Evolutionary conservation across 2,888 invertebrate genomes (phyloP), one percentile per base, ranked within the genome.

Genomic region (Micropterix aruncella): DNA sequence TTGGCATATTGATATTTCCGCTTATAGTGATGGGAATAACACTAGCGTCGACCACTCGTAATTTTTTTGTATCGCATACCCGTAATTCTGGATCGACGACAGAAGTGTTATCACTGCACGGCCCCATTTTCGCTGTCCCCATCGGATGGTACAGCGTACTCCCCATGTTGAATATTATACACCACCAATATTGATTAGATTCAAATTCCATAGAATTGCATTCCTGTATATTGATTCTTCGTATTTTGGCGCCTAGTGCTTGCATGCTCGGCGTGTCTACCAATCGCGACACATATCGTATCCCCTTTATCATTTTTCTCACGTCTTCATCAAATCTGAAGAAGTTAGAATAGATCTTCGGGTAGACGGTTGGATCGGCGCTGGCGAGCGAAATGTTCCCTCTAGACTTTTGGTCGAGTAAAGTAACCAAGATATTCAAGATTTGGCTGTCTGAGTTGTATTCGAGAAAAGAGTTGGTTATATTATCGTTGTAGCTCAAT

Each of bases 101-200:
- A 2, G 57, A 55, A 15, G 5, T 15, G 5, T n/a, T n/a, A 45
- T 61, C 60, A 7, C 42, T 41, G 3, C 44, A 39, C 16, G 51
- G 52, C 0, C 70, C 76, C 71, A 77, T 77, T 53, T 69, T 67
- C 52, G 67, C 66, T 1, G 74, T 74, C 47, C 74, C 71, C 2
- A 68, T 68, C 5, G 73, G 73, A 52, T 77, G 75, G 53, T 74
- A 75, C 18, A 59, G 59, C 15, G 55, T 53, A 9, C 7, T 16
- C 3, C 59, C 57, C 41, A 57, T 54, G 16, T 56, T 55, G 9
- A 58, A 53, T 1, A 59, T 56, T 3, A 57, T 48, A 49, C 66
- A 67, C 41, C 54, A 58, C 56, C 61, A 57, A 50, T 63, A 65
- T 2, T 52, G 52, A 2, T 56, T 54, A 4, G 55, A 52, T 27